These are phyloP conservation scores for Geophilus truncorum DNA, from an alignment of 2,888 invertebrate genomes.

Conservation along the genomic window DNA sequence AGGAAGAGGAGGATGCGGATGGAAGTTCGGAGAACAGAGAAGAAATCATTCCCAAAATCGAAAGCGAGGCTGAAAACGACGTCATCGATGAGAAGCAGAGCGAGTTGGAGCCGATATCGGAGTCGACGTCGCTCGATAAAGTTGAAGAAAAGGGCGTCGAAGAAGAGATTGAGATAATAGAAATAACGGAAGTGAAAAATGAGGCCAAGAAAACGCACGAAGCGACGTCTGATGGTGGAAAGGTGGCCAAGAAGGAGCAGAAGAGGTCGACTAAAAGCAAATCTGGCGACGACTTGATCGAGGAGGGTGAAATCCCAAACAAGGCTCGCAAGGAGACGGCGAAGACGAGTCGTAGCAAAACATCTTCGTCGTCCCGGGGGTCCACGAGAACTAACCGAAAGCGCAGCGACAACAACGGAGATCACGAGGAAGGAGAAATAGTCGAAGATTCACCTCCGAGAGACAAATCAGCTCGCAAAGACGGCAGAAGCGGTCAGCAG, in stretches of 20 bases:
- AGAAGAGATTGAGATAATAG: background rate
- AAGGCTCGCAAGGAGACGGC: background rate
- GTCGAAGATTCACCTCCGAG: conserved; percentile 50
- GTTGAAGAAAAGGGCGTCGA: background rate
- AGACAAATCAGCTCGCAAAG: background rate
- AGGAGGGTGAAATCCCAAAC: conserved; percentile 37
- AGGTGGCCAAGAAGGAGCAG: background rate
- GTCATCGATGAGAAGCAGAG: conserved; percentile 22
- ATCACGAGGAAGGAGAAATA: conserved; percentile 58
- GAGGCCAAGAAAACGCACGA: background rate
- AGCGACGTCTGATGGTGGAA: background rate
- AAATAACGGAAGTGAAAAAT: background rate
- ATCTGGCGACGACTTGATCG: conserved; percentile 11
- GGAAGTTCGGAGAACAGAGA: background rate
- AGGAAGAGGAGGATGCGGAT: background rate
- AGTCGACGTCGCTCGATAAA: conserved; percentile 5
- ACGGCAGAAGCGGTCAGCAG: background rate
- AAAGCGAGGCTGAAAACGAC: conserved; percentile 15
- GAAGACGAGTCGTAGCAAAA: background rate
- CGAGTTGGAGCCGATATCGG: conserved; percentile 36
- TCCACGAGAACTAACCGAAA: background rate
- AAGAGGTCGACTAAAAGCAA: background rate
- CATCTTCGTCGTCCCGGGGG: background rate
- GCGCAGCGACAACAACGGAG: conserved; percentile 39
- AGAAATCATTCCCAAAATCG: background rate